A percentile compares a stretch with the other conserved stretches of the same genome.
These are phyloP conservation scores for Pseudomugil tenellus DNA, from an alignment of 2,797 vertebrate species.

Conservation along the genomic window DNA sequence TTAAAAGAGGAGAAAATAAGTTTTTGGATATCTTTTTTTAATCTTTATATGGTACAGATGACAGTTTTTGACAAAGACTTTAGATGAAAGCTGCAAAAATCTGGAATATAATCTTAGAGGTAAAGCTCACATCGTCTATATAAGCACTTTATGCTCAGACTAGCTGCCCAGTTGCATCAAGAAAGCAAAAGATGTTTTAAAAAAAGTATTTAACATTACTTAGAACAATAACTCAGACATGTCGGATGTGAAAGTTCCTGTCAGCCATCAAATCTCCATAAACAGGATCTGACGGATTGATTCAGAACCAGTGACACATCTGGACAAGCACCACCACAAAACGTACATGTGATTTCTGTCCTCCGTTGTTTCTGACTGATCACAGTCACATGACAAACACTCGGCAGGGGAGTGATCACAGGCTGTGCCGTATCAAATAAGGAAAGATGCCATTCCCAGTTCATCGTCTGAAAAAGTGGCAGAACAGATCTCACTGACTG, in stretches of 20 bases:
- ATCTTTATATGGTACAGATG: background rate
- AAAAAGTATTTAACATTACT: background rate
- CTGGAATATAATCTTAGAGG: background rate
- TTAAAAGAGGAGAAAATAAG: too few relatives aligned
- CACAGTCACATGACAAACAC: conserved; percentile 23
- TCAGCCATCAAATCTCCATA: conserved; percentile 11
- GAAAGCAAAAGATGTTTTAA: background rate
- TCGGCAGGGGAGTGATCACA: conserved; percentile 25
- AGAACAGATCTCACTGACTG: conserved; percentile 14
- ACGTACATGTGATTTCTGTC: conserved; percentile 5
- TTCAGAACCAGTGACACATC: background rate
- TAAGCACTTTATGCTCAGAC: background rate
- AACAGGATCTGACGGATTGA: conserved; percentile 27
- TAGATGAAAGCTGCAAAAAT: too few relatives aligned
- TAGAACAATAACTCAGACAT: conserved; percentile 1
- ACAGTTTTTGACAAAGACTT: too few relatives aligned
- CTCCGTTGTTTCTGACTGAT: conserved; percentile 14
- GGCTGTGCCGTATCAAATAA: conserved; percentile 42
- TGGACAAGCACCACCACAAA: conserved; percentile 21
- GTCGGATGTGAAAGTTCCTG: conserved; percentile 22
- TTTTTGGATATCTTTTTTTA: background rate
- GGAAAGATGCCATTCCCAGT: conserved; percentile 33
- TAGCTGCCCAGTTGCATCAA: background rate
- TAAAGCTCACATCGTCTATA: background rate
- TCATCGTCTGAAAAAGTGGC: conserved; percentile 9